Evolutionary conservation across 2,113 vertebrate genomes (phyloP).

Genomic region (Hippolais icterina): DNA sequence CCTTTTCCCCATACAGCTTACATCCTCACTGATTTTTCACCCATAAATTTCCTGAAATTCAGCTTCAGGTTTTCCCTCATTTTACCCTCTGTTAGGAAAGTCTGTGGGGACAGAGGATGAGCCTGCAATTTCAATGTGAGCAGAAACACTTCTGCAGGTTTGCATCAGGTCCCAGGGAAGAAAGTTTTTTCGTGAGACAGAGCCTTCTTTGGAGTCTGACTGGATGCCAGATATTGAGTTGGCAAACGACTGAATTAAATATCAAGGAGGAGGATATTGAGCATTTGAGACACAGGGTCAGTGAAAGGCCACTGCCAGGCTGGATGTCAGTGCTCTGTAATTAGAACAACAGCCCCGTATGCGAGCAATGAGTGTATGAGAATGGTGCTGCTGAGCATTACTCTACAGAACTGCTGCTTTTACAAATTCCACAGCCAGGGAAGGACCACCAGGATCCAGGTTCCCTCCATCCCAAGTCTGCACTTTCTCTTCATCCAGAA

Average conservation of each 20-base stretch:
- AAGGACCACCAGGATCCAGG: background rate
- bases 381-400: background rate
- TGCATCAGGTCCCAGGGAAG: background rate
- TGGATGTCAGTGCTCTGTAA: background rate
- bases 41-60: background rate
- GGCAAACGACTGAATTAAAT: background rate
- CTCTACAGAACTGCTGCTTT: background rate
- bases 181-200: background rate
- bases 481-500: background rate
- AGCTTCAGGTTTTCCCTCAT: background rate
- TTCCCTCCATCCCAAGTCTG: background rate
- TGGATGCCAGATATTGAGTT: background rate
- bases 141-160: background rate
- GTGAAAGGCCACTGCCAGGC: background rate
- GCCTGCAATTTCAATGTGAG: background rate
- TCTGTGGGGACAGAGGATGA: background rate
- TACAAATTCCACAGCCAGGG: background rate
- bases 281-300: background rate
- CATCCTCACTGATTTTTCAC: background rate
- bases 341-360: background rate
- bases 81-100: background rate
- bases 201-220: background rate
- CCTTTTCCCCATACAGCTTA: background rate
- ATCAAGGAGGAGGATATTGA: background rate
- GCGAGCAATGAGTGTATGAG: accelerated